Conservation (phyloP, 2,113 vertebrate genomes). For the Mystacornis crossleyi region DNA sequence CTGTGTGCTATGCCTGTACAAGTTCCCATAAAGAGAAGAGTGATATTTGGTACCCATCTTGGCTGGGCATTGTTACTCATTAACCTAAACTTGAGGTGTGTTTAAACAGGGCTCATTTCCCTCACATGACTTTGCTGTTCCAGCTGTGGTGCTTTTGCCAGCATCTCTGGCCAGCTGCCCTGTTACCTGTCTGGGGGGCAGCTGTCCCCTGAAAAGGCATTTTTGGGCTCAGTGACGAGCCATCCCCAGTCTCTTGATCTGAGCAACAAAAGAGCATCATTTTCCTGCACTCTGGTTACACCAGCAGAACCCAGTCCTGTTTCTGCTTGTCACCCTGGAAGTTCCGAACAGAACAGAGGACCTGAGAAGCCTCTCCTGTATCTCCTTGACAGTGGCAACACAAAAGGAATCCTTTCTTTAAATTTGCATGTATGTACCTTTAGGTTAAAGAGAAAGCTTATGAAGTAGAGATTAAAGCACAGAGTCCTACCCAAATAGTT, state of each 20-base stretch:
- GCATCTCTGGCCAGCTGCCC: not conserved
- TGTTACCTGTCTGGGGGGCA: not conserved
- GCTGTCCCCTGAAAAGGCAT: not conserved
- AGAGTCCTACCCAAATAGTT: not conserved
- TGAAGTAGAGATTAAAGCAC: not conserved
- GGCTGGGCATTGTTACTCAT: not conserved
- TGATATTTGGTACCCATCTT: not conserved
- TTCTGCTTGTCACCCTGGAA: not conserved
- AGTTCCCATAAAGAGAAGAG: not conserved
- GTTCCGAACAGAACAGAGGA: not conserved
- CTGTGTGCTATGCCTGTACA: not conserved
- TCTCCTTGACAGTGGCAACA: not conserved
- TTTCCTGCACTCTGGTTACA: not conserved
- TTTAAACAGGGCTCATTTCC: not conserved
- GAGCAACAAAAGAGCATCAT: not conserved
- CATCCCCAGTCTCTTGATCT: not conserved
- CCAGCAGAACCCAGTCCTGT: not conserved
- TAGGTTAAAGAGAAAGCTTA: not conserved
- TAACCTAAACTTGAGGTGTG: not conserved
- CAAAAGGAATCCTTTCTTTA: not conserved
- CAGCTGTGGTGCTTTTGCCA: not conserved
- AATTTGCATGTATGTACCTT: accelerated
- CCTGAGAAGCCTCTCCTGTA: not conserved
- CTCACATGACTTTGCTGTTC: accelerated
- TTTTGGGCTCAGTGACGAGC: not conserved